phyloP scores from a whole-genome alignment of 2,113 vertebrate genomes.

The Myotis brandtii region DNA sequence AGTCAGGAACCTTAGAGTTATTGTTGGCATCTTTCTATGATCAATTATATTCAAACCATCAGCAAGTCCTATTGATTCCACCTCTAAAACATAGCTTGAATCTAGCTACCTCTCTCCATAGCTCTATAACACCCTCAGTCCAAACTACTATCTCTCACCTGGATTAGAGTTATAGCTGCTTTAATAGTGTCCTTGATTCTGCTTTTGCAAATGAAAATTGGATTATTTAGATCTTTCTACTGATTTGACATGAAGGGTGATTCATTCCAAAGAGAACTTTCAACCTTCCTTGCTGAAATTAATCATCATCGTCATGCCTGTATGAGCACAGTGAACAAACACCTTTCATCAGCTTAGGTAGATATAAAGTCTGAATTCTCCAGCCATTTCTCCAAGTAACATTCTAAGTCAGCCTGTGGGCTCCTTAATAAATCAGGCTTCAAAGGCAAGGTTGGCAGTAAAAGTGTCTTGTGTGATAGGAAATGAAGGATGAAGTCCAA shows the following conservation, averaged over 20 bases:
- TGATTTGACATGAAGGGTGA: not conserved
- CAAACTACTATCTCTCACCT: not conserved
- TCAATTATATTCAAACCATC: not conserved
- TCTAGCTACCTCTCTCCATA: not conserved
- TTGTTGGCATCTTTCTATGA: not conserved
- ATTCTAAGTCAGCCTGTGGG: not conserved
- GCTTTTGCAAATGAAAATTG: not conserved
- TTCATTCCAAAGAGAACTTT: not conserved
- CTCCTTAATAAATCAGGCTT: not conserved
- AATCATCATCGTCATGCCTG: not conserved
- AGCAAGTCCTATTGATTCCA: not conserved
- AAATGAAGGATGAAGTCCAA: not conserved
- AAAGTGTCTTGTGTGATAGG: not conserved
- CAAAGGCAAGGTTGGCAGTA: not conserved
- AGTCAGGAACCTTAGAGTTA: not conserved
- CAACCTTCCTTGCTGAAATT: not conserved
- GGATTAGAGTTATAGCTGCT: not conserved
- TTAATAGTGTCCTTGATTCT: not conserved
- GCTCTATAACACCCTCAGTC: not conserved
- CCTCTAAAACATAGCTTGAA: not conserved
- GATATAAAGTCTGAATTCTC: not conserved
- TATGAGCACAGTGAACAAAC: not conserved
- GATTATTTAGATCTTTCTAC: not conserved
- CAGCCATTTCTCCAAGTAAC: not conserved
- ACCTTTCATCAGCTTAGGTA: not conserved